Evolutionary conservation across 2,888 invertebrate genomes (phyloP), one percentile per base, ranked within the genome.

Genomic region (Leucophenga maculata): DNA sequence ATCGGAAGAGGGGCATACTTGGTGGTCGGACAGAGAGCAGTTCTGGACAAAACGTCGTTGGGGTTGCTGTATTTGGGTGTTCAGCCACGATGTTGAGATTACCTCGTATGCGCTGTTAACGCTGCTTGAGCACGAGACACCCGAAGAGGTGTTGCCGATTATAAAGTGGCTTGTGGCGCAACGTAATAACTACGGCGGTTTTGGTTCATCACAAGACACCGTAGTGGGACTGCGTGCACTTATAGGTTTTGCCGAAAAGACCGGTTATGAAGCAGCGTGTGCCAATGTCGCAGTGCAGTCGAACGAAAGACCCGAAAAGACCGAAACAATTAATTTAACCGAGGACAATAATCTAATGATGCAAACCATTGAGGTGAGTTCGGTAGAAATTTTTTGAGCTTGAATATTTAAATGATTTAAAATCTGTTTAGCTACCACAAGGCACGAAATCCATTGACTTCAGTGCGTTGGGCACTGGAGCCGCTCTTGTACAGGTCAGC

Each of bases 321-420:
- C 77, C 16, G 86, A 85, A 22, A 76, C 78, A 1, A 92, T 95
- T 80, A 92, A 91, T 76, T 91, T 96, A 8, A 94, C 93, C 79
- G 91, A 91, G 67, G 93, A 93, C 69, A 97, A 95, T 83, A 91
- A 93, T 0, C 93, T 97, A 89, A 92, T 95, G 68, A 91, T 95
- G 50, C 97, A 97, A 87, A 93, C 93, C 76, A 91, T 93, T 77
- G 91, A 93, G 74, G 94, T 95, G 87, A 73, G 72, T 72, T n/a
- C n/a, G n/a, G n/a, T n/a, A n/a, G n/a, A n/a, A n/a, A n/a, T 16
- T 6, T 11, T 16, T 60, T 4, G 11, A 32, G n/a, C 1, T 32
- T 16, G 13, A 1, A 11, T 11, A 13, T 65, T 52, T 6, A 22
- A 14, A 6, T 32, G 26, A 14, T 16, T 50, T 31, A 0, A 32